A percentile compares a stretch with the other conserved stretches of the same genome.
Evolutionary conservation across 2,888 invertebrate genomes (phyloP).

Genomic region (Cinara cedri): DNA sequence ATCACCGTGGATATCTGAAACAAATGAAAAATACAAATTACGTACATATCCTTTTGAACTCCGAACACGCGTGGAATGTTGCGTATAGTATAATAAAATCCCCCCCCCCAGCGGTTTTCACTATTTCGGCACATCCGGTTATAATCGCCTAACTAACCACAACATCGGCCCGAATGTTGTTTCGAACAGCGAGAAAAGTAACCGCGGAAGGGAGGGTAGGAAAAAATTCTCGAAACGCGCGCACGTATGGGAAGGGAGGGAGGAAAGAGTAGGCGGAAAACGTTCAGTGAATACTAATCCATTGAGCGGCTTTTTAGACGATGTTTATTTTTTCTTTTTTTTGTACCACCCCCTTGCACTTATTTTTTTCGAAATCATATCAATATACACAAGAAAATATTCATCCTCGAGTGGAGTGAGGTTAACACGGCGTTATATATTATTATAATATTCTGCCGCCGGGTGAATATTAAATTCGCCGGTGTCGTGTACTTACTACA

Average conservation of each 20-base stretch:
- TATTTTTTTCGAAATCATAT: conserved; percentile 33
- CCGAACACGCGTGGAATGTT: conserved; percentile 17
- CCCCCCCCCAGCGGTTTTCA: not conserved
- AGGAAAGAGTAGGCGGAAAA: not conserved
- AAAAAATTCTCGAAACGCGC: not conserved
- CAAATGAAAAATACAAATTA: conserved; percentile 22
- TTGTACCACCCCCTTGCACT: too few relatives aligned
- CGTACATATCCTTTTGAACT: conserved; percentile 40
- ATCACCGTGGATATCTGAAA: not conserved
- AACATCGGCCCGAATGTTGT: not conserved
- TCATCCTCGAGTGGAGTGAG: not conserved
- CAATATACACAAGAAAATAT: conserved; percentile 18
- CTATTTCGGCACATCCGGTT: conserved; percentile 22
- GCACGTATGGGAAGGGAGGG: not conserved
- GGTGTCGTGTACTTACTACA: not conserved
- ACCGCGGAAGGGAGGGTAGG: not conserved
- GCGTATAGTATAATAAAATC: conserved; percentile 9
- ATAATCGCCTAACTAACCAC: conserved; percentile 48
- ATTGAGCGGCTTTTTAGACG: conserved; percentile 2
- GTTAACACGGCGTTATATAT: not conserved
- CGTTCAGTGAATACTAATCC: conserved; percentile 34
- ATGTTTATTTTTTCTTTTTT: conserved; percentile 10
- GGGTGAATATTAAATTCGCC: conserved; percentile 42
- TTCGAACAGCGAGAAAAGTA: not conserved
- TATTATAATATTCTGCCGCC: conserved; percentile 25